Evolutionary conservation across 1,140 invertebrate genomes (phyloP).

Genomic region (Riptortus pedestris): DNA sequence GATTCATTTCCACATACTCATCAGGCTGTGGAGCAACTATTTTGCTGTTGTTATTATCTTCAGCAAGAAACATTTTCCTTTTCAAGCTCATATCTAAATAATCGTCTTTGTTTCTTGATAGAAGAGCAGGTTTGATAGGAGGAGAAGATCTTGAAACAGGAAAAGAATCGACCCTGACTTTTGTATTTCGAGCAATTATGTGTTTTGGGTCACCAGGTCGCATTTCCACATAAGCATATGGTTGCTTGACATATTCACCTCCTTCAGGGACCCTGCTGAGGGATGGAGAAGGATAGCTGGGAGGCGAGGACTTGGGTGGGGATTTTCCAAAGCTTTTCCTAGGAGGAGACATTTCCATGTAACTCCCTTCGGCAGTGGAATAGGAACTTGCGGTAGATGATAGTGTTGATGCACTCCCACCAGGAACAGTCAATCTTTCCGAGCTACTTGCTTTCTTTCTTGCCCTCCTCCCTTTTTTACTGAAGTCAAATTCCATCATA

Average conservation of each 20-base stretch:
- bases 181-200: slow-evolving; percentile 27
- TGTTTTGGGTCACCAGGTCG: slow-evolving; percentile 35
- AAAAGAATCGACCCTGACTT: slow-evolving; percentile 28
- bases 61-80: slow-evolving; percentile 29
- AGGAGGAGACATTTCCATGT: slow-evolving; percentile 33
- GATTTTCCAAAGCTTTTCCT: slow-evolving; percentile 22
- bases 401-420: slow-evolving; percentile 19
- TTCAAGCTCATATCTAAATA: slow-evolving; percentile 38
- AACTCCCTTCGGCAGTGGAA: slow-evolving; percentile 31
- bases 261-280: slow-evolving; percentile 31
- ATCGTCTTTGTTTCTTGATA: slow-evolving; percentile 33
- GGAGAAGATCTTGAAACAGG: slow-evolving; percentile 25
- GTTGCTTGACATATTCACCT: too few relatives aligned
- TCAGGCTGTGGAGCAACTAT: slow-evolving; percentile 41
- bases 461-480: slow-evolving; percentile 29
- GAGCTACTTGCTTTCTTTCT: slow-evolving; percentile 28
- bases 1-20: slow-evolving; percentile 51
- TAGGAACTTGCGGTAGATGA: slow-evolving; percentile 30
- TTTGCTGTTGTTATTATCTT: slow-evolving; percentile 35
- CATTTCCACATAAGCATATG: slow-evolving; percentile 39
- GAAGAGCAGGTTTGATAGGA: slow-evolving; percentile 25
- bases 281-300: slow-evolving; percentile 26
- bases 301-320: slow-evolving; percentile 26
- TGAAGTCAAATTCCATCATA: slow-evolving; percentile 71
- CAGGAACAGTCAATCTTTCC: slow-evolving; percentile 29